Evolutionary conservation across 2,797 vertebrate genomes (phyloP), one percentile per base, ranked within the genome.

Genomic region (Syndactyla subalaris): DNA sequence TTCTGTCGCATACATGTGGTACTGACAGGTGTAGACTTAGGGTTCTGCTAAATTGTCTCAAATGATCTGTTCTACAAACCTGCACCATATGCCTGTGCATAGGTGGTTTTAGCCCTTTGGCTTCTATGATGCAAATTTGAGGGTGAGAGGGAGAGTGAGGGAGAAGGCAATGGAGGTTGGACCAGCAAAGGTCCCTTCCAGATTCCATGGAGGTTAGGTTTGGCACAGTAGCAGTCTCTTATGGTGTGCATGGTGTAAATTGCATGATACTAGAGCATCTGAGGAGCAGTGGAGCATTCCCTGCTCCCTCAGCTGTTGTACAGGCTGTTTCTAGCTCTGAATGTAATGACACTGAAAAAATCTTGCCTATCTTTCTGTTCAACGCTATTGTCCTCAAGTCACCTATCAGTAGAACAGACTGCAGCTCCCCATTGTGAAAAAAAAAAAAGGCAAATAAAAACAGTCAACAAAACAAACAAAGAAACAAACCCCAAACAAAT

Each of bases 61-160:
- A 10, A 51, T 34, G 21, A 14, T 19, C 30, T 26, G 26, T 51
- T 51, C 22, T 7, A 7, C n/a, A 55, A 6, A 36, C n/a, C 30
- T 18, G 12, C 6, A 8, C 9, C 58, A 2, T 39, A 6, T 3
- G 3, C 6, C 30, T 46, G 1, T 46, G 20, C 26, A 46, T 6
- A 41, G 14, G 14, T 57, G 18, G 3, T 36, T 62, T 71, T 65
- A 70, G 19, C 24, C 14, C 36, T 61, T 76, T 51, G n/a, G 36
- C 45, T 73, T 8, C 49, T n/a, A 2, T 15, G 8, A 18, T 83
- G 43, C 23, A 52, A 38, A 38, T 34, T 11, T 38, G 22, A 22
- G 13, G 2, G 5, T 32, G 3, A 16, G 5, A 18, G 18, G 12
- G 57, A 20, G 23, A 2, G 3, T 10, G 7, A 22, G 16, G 7